Evolutionary conservation across 2,888 invertebrate species (phyloP).

Genomic region (Meiosimyza platycephala): DNA sequence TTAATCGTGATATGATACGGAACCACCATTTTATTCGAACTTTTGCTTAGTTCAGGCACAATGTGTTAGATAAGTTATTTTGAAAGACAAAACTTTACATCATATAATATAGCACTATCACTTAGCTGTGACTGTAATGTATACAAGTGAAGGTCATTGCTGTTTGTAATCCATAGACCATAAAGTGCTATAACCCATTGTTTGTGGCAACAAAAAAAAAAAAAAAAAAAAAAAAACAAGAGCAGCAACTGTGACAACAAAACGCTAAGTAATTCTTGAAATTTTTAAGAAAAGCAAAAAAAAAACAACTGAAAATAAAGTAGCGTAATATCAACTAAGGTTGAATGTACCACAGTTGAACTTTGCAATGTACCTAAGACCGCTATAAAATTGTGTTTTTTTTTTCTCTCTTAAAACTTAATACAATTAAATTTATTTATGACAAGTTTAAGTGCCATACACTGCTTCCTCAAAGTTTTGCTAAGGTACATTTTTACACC

Average conservation of each 20-base stretch:
- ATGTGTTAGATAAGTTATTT: too few species aligned
- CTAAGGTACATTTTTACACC: neutral
- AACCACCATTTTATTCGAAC: too few species aligned
- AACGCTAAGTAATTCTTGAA: neutral
- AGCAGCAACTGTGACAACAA: neutral
- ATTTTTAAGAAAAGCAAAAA: neutral
- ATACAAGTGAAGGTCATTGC: constrained; percentile 27
- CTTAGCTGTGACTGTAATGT: too few species aligned
- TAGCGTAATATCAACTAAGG: neutral
- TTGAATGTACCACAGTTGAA: constrained; percentile 10
- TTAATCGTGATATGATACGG: too few species aligned
- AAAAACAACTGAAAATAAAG: neutral
- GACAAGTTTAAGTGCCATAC: neutral
- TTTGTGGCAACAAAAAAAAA: neutral
- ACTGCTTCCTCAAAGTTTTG: neutral
- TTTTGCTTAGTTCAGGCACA: too few species aligned
- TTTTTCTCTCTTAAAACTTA: neutral
- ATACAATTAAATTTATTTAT: neutral
- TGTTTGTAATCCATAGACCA: constrained; percentile 27
- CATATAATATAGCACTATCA: too few species aligned
- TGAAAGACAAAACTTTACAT: too few species aligned
- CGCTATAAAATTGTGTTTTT: constrained; percentile 13
- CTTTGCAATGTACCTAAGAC: constrained; percentile 1
- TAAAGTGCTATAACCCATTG: constrained; percentile 14
- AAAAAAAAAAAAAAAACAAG: too few species aligned